A percentile compares a stretch with the other conserved stretches of the same genome.
These are phyloP conservation scores for Onychostruthus taczanowskii DNA, from an alignment of 2,113 vertebrate genomes.

Conservation along the genomic window DNA sequence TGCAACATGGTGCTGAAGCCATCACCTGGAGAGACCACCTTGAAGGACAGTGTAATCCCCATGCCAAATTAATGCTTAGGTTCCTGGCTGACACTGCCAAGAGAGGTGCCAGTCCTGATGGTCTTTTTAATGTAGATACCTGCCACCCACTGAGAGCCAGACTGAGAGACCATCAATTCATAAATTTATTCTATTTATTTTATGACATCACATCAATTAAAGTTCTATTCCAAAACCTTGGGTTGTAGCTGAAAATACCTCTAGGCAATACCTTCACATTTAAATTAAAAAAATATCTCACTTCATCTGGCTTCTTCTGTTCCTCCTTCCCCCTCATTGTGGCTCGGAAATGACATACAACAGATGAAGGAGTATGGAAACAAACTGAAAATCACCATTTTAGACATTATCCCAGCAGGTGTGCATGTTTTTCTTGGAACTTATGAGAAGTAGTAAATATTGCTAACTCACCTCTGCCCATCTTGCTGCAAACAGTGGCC, in stretches of 20 bases:
- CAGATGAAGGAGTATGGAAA: slow-evolving; percentile 27
- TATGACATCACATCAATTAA: slow-evolving; percentile 70
- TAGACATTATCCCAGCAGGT: slow-evolving; percentile 26
- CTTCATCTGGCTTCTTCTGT: slow-evolving; percentile 48
- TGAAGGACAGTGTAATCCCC: slow-evolving; percentile 32
- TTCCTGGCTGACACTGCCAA: slow-evolving; percentile 44
- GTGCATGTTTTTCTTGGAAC: slow-evolving; percentile 33
- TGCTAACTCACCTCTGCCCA: not conserved
- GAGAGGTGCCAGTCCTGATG: slow-evolving; percentile 43
- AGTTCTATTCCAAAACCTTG: slow-evolving; percentile 37
- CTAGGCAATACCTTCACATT: slow-evolving; percentile 35
- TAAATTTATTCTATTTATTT: slow-evolving; percentile 71
- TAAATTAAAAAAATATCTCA: slow-evolving; percentile 48
- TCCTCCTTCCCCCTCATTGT: slow-evolving; percentile 26
- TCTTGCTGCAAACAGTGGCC: not conserved
- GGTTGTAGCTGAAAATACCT: slow-evolving; percentile 56
- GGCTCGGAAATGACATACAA: not conserved
- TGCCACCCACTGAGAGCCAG: slow-evolving; percentile 64
- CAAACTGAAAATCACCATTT: slow-evolving; percentile 2
- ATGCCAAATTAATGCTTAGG: slow-evolving; percentile 34
- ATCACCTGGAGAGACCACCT: slow-evolving; percentile 48
- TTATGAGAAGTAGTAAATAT: not conserved
- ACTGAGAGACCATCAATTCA: slow-evolving; percentile 64
- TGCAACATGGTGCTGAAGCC: not conserved
- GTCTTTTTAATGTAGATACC: slow-evolving; percentile 51